Percentiles rank a stretch among this genome's conserved stretches.
Evolutionary conservation across 2,113 vertebrate genomes (phyloP).

Genomic region (Anarhynchus alexandrinus): DNA sequence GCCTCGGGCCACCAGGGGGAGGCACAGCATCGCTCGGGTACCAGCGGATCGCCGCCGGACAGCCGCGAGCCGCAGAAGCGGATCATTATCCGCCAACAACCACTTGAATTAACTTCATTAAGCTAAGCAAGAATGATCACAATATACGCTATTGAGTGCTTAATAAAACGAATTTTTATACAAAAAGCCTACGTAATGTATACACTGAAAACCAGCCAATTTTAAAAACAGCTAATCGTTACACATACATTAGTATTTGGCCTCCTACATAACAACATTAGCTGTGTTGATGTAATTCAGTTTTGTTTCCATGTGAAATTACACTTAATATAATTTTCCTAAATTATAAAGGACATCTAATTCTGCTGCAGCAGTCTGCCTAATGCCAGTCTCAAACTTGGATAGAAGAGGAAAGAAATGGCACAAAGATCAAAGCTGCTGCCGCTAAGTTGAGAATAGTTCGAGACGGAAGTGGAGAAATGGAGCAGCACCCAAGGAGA

Average conservation of each 20-base stretch:
- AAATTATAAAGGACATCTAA: background rate
- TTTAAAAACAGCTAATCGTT: background rate
- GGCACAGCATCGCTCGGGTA: background rate
- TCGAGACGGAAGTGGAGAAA: background rate
- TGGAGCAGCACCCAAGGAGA: background rate
- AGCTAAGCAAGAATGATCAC: background rate
- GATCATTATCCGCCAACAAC: background rate
- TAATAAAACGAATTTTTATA: background rate
- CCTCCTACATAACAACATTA: background rate
- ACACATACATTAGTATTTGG: background rate
- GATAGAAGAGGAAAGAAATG: background rate
- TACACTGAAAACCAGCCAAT: background rate
- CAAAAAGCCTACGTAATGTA: background rate
- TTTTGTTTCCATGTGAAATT: conserved; percentile 2
- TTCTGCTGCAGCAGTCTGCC: background rate
- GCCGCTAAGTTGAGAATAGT: background rate
- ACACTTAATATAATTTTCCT: background rate
- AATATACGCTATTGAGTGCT: accelerated
- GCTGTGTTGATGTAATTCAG: background rate
- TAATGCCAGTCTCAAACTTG: background rate
- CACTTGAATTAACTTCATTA: background rate
- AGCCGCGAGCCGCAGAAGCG: background rate
- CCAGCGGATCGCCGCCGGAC: accelerated
- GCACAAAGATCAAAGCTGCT: background rate
- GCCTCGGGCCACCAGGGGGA: background rate